Evolutionary conservation across 2,797 vertebrate species (phyloP), one percentile per base, ranked within the genome.

Genomic region (Enteromius thamalakanensis): DNA sequence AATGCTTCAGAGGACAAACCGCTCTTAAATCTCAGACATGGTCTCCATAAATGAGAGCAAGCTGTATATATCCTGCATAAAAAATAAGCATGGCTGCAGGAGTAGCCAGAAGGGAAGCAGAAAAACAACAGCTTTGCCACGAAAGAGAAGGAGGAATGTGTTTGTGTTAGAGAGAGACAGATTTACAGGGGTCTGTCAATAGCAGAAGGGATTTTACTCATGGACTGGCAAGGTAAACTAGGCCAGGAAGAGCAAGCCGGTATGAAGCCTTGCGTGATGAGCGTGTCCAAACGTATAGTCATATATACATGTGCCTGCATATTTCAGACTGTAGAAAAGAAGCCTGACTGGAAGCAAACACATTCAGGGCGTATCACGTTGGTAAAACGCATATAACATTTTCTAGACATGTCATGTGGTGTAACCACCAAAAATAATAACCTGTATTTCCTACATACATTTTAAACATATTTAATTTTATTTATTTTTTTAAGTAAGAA

Each of bases 41-140:
- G 12, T 49, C 12, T 26, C 34, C 15, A 69, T 55, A 70, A 29
- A 55, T 6, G 1, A 26, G 32, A 51, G 32, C 8, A 0, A 34
- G 17, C 45, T 15, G 49, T 45, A 60, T 45, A 45, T 32, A 80
- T 15, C 49, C 51, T 45, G 2, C 70, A 53, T 55, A 53, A 70
- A 26, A 58, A 80, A 70, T 42, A 80, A 53, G 17, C 17, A 47
- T 0, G 6, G 51, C 23, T 29, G 23, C 23, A 29, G 67, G 10
- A 69, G 11, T 70, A 58, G 14, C 11, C 68, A 80, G 79, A 80
- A 60, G 40, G 17, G 49, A n/a, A 75, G 26, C 8, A 60, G 69
- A 74, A 74, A 81, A 65, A 51, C 32, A 81, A 81, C 29, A 60
- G 68, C 55, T 49, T 72, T 64, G 80, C n/a, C 69, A 74, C 65